These are phyloP conservation scores for Athetis lepigone DNA, from an alignment of 2,888 invertebrate genomes.

Conservation along the genomic window DNA sequence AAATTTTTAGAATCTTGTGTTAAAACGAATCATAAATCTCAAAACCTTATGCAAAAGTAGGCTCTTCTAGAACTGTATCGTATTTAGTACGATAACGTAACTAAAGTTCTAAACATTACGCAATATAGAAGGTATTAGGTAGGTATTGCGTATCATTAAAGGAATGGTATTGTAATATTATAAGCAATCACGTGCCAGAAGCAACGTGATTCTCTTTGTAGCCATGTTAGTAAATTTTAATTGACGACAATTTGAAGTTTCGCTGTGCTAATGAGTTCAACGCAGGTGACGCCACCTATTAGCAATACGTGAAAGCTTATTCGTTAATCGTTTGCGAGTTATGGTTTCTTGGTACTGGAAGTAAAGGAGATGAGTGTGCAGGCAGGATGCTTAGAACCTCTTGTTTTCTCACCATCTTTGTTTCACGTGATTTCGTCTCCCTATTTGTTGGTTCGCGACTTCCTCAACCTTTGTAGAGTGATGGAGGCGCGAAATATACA, in stretches of 20 bases:
- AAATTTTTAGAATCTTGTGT: no score
- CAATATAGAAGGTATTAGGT: background rate
- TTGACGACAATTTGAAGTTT: slow-evolving; percentile 74
- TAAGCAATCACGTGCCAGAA: slow-evolving; percentile 36
- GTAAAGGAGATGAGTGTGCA: background rate
- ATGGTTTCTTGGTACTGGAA: slow-evolving; percentile 27
- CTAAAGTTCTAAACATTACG: slow-evolving; percentile 1
- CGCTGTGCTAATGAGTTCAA: slow-evolving; percentile 70
- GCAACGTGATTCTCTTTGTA: slow-evolving; percentile 66
- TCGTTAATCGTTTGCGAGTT: slow-evolving; percentile 48
- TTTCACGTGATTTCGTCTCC: no score
- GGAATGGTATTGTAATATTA: slow-evolving; percentile 5
- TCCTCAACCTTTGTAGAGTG: no score
- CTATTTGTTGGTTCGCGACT: no score
- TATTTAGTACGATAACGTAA: background rate
- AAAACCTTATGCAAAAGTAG: background rate
- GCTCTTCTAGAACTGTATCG: background rate
- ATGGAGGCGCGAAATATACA: no score
- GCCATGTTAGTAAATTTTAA: slow-evolving; percentile 75
- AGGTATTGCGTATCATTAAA: background rate
- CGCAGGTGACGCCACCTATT: slow-evolving; percentile 73
- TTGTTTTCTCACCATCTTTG: no score
- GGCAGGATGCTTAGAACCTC: no score
- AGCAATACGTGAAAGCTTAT: slow-evolving; percentile 66
- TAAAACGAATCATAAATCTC: no score